These are phyloP conservation scores for Mesoclemmys tuberculata DNA, from an alignment of 2,113 vertebrate genomes.

Conservation along the genomic window DNA sequence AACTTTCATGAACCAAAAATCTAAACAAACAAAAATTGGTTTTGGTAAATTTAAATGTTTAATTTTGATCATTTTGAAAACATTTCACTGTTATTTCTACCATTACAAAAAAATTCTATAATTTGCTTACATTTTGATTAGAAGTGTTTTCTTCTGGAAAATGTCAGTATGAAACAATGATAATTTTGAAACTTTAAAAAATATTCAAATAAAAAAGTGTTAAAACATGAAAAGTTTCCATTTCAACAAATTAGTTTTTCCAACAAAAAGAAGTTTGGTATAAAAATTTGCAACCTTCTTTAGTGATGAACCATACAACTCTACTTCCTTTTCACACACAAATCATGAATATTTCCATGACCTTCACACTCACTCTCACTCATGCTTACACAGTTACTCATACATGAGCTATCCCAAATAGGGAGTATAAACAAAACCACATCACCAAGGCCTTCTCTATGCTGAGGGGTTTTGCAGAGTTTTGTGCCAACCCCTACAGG, in stretches of 20 bases:
- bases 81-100: not conserved
- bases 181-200: not conserved
- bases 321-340: not conserved
- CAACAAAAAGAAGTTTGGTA: not conserved
- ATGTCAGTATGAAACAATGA: not conserved
- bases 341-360: not conserved
- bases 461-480: not conserved
- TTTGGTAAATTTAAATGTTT: not conserved
- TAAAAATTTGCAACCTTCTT: not conserved
- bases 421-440: not conserved
- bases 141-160: not conserved
- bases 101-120: not conserved
- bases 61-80: not conserved
- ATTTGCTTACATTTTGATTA: not conserved
- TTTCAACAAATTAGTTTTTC: not conserved
- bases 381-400: not conserved
- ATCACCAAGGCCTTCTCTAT: not conserved
- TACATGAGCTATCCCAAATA: not conserved
- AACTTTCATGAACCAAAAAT: not conserved
- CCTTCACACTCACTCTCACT: not conserved
- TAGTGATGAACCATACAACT: not conserved
- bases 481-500: not conserved
- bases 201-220: not conserved
- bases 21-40: not conserved
- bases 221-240: not conserved